These are phyloP conservation scores for Diorhabda sublineata DNA, from an alignment of 1,140 invertebrate genomes.

Conservation along the genomic window DNA sequence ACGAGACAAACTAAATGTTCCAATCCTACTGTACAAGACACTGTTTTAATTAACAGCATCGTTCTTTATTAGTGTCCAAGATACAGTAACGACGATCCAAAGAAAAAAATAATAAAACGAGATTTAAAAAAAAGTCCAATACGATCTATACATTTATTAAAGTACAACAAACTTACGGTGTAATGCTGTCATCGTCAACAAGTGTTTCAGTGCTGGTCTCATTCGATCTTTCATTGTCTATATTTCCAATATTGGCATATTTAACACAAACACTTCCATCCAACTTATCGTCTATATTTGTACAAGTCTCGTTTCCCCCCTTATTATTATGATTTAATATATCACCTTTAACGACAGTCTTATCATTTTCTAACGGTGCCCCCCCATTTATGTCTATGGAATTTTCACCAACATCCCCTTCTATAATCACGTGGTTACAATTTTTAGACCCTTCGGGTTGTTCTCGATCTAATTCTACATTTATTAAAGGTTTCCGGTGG, in stretches of 20 bases:
- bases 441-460: background rate
- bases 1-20: too few species aligned
- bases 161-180: conserved; percentile 27
- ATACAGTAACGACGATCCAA: too few species aligned
- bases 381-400: background rate
- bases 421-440: background rate
- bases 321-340: conserved; percentile 13
- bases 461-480: background rate
- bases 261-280: conserved; percentile 8
- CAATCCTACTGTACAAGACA: too few species aligned
- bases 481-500: background rate
- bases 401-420: conserved; percentile 6
- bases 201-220: conserved; percentile 52
- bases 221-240: conserved; percentile 33
- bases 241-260: conserved; percentile 7
- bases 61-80: too few species aligned
- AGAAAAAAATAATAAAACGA: too few species aligned
- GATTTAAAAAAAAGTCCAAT: too few species aligned
- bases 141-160: too few species aligned
- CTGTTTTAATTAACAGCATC: too few species aligned
- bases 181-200: conserved; percentile 39
- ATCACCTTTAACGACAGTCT: conserved; percentile 18
- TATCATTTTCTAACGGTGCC: background rate
- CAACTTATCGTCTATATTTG: conserved; percentile 14
- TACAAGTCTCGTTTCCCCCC: conserved; percentile 10